A percentile compares a stretch with the other conserved stretches of the same genome.
Evolutionary conservation across 2,113 vertebrate genomes (phyloP).

Genomic region (Muntiacus muntjak): DNA sequence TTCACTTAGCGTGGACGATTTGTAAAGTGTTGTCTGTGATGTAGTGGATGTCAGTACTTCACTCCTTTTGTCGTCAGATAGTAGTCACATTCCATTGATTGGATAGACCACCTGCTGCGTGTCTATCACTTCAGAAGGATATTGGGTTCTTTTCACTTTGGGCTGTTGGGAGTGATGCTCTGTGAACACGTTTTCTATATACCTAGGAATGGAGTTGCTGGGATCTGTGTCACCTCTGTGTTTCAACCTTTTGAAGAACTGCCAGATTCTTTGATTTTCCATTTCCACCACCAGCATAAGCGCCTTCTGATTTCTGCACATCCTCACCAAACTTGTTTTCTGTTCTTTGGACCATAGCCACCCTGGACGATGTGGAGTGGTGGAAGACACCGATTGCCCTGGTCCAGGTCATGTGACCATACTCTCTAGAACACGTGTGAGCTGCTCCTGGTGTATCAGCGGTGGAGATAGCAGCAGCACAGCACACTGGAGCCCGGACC

Average conservation of each 20-base stretch:
- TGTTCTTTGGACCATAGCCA: neutral
- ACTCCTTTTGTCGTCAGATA: neutral
- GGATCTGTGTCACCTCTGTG: no score
- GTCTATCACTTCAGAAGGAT: neutral
- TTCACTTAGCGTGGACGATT: fast-evolving
- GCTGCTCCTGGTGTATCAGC: no score
- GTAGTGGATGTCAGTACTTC: fast-evolving
- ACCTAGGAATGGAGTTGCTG: neutral
- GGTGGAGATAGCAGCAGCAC: no score
- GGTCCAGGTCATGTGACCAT: no score
- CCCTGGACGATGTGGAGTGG: neutral
- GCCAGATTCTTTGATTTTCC: neutral
- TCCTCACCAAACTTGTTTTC: neutral
- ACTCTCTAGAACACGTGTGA: no score
- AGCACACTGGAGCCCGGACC: no score
- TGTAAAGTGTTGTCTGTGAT: fast-evolving
- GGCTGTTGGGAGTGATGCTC: no score
- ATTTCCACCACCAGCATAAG: fast-evolving
- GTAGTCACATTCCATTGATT: fast-evolving
- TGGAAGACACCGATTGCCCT: no score
- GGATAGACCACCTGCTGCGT: fast-evolving
- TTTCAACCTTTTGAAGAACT: neutral
- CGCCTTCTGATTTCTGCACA: neutral
- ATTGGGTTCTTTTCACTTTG: fast-evolving
- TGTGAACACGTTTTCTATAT: fast-evolving